A percentile compares a stretch with the other conserved stretches of the same genome.
Evolutionary conservation across 2,113 vertebrate species (phyloP).

Genomic region (Microcebus murinus): DNA sequence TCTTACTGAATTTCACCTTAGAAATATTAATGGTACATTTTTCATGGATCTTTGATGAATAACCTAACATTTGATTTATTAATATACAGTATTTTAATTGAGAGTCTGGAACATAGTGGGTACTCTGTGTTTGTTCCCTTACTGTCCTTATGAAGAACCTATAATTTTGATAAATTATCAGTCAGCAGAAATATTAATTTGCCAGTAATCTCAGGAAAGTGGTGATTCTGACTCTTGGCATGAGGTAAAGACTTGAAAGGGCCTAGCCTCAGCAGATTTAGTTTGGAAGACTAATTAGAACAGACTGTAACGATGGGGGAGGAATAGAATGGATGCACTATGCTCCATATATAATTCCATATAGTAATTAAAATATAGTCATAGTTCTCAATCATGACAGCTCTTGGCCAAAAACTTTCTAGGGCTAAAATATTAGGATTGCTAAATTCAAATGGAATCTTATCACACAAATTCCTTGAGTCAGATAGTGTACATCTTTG

Average conservation of each 20-base stretch:
- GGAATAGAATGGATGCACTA: background rate
- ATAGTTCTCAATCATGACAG: background rate
- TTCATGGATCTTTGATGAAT: background rate
- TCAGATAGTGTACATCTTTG: background rate
- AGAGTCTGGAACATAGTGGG: background rate
- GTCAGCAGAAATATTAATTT: conserved; percentile 77
- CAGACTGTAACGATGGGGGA: background rate
- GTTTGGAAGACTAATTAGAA: conserved; percentile 57
- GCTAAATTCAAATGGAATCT: background rate
- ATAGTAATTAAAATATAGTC: conserved; percentile 45
- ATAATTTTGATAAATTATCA: conserved; percentile 63
- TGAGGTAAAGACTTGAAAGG: conserved; percentile 40
- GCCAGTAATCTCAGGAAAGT: conserved; percentile 68
- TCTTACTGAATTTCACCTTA: conserved; percentile 5
- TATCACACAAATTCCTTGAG: background rate
- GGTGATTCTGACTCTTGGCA: conserved; percentile 70
- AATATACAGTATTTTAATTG: background rate
- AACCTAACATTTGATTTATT: background rate
- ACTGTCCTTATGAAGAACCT: conserved; percentile 41
- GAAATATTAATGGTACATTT: background rate
- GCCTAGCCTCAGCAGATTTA: conserved; percentile 72
- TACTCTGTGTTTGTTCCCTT: conserved; percentile 8
- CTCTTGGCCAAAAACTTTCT: background rate
- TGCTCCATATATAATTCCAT: conserved; percentile 26
- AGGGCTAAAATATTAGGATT: background rate